phyloP scores from a whole-genome alignment of 2,888 invertebrate genomes.

The Cancer borealis region DNA sequence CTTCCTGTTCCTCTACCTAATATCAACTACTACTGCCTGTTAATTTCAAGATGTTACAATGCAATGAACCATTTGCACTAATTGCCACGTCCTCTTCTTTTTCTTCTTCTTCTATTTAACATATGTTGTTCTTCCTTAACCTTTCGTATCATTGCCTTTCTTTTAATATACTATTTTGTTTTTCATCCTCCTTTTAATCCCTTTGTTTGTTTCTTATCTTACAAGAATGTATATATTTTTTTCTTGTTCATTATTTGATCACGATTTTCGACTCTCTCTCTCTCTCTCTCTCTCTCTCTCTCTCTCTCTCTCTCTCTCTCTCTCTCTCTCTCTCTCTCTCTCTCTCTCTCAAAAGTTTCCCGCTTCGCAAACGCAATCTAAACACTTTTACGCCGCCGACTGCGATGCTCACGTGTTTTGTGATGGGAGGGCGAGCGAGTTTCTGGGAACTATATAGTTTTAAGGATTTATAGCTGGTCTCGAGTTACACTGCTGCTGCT shows the following conservation, averaged over 20 bases:
- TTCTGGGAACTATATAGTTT: conserved; percentile 28
- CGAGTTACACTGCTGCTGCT: not conserved
- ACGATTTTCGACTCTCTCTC: not conserved
- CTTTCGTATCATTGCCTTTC: not conserved
- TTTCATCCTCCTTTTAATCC: not conserved
- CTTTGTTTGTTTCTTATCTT: not conserved
- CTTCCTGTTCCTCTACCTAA: not conserved
- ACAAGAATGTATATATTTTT: not conserved
- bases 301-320: not conserved
- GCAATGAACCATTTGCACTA: no score
- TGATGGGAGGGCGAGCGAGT: not conserved
- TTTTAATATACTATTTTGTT: not conserved
- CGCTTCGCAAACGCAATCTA: conserved; percentile 31
- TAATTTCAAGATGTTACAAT: no score
- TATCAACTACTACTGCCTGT: no score
- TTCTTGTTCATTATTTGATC: not conserved
- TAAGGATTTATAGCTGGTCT: not conserved
- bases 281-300: not conserved
- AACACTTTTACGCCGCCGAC: conserved; percentile 51
- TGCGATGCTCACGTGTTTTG: conserved; percentile 53
- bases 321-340: conserved; percentile 7
- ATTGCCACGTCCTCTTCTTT: not conserved
- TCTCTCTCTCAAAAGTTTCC: not conserved
- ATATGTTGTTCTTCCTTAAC: not conserved
- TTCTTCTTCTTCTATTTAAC: not conserved